Base-by-base conservation (phyloP, 2,888 invertebrate species). In the Siphlonurus alternatus region DNA sequence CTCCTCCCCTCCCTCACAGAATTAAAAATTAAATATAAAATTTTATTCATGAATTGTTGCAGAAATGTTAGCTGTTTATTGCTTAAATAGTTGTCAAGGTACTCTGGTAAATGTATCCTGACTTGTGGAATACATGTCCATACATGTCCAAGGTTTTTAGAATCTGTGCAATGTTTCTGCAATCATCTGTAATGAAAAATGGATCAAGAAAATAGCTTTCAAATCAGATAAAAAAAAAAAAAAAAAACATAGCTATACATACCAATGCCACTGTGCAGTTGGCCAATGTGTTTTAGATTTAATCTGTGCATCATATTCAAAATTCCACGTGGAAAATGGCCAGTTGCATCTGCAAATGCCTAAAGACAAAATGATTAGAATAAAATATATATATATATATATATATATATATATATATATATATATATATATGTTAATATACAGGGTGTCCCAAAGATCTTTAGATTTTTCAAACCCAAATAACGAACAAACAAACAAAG, bases 201-300 rank as follows among this genome's bases (percentile, higher is more conserved):
- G 5, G 53, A 1, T 2, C 2, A 22, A 60, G 24, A 60, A 19
- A 2, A 2, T 51, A 2, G 7, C 18, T 22, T 25, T 53, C 2
- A 63, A 3, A 25, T 59, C n/a, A 25, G 10, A 20, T 5, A 59
- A 3, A n/a, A n/a, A n/a, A n/a, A n/a, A n/a, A n/a, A n/a, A n/a
- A n/a, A n/a, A n/a, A n/a, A n/a, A n/a, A n/a, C n/a, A n/a, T n/a
- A n/a, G 15, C 38, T 23, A n/a, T 3, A 68, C 63, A 74, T 75
- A 63, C 72, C 71, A 2, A 80, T 73, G 10, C 80, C 81, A 63
- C 77, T 77, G 67, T 81, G 81, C 10, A 76, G 70, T 66, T 73
- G 72, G 18, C 81, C 81, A 63, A 73, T 66, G 18, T 73, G 69
- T 1, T 70, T 65, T 23, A 79, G 62, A 1, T 73, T 66, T 1